Base-by-base conservation (phyloP, 2,888 invertebrate species). In the Pristionchus japonicus region DNA sequence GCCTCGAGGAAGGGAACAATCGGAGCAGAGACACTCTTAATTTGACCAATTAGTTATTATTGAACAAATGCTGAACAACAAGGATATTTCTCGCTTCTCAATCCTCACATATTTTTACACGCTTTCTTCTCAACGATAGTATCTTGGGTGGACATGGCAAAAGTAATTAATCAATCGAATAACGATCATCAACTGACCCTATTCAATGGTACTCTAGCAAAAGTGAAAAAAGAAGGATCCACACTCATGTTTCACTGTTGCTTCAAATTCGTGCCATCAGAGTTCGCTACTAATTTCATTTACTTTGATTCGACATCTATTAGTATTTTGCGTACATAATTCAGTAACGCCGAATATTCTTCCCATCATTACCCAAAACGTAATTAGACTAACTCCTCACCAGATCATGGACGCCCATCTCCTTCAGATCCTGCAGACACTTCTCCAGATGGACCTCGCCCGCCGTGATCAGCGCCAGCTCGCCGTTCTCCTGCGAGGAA, bases 1-100 rank as follows among this genome's bases (percentile, higher is more conserved):
- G 99, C 99, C 95, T 99, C 99, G 91, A 97, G 96, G 94, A 99
- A 97, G 11, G 98, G 97, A 1, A 99, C 98, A 92, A 99, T 98
- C 0, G 99, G 99, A 93, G 97, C 96, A 0, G 99, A 99, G 0
- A 97, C 97, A 90, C 86, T 43, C 83, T 37, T 57, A 57, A 57
- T n/a, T 57, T 6, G n/a, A n/a, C 23, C n/a, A n/a, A 57, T n/a
- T 57, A 57, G 57, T 57, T 20, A 52, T n/a, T n/a, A n/a, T n/a
- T n/a, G n/a, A n/a, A n/a, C n/a, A n/a, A n/a, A n/a, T n/a, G n/a
- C n/a, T n/a, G n/a, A n/a, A 47, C 47, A 47, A 47, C 47, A 47
- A 6, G 13, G 6, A 9, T 9, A 47, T 47, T 47, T 13, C 13
- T 47, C 47, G 9, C 13, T 47, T 47, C 9, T 47, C 17, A 11